Evolutionary conservation across 2,797 vertebrate genomes (phyloP), one percentile per base, ranked within the genome.

Genomic region (Carduelis carduelis): DNA sequence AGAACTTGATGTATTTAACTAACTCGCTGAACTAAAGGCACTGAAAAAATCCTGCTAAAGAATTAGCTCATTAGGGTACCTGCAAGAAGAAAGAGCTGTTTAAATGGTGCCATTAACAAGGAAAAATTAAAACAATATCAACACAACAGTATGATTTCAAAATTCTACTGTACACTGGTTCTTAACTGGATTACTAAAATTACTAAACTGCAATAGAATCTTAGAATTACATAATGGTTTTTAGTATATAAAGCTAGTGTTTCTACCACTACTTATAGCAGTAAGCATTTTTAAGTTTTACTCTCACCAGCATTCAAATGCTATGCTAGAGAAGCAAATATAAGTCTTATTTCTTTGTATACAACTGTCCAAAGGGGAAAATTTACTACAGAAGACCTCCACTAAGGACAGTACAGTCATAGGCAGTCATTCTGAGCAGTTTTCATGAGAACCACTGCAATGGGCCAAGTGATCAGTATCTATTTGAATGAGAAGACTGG

Each of bases 181-280:
- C 91, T 81, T 52, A 64, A 83, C 6, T 22, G 35, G 8, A 59
- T 64, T 87, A 79, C 26, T 11, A 88, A 68, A 94, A 90, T 75
- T 32, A 83, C 5, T 41, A 12, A 83, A 46, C 11, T 44, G 46
- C 41, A 77, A 46, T 0, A 74, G 50, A 44, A 28, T 23, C 44
- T 64, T 2, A 41, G 11, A 90, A 74, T 3, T 44, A 17, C 6
- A 2, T 16, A 20, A 17, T 46, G 21, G 4, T 16, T 64, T 75
- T 77, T 26, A 43, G 28, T 64, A 81, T 34, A 72, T 27, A 83
- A 87, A 84, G 43, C 11, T 21, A 18, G 4, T 47, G 22, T 34
- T 74, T 70, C 60, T 79, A 55, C 32, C 20, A 32, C 11, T 60
- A 26, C 34, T 28, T 63, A 22, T 0, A 68, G 34, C 15, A 61